These are phyloP conservation scores for Spilosoma lubricipeda DNA, from an alignment of 2,888 invertebrate species.

Conservation along the genomic window DNA sequence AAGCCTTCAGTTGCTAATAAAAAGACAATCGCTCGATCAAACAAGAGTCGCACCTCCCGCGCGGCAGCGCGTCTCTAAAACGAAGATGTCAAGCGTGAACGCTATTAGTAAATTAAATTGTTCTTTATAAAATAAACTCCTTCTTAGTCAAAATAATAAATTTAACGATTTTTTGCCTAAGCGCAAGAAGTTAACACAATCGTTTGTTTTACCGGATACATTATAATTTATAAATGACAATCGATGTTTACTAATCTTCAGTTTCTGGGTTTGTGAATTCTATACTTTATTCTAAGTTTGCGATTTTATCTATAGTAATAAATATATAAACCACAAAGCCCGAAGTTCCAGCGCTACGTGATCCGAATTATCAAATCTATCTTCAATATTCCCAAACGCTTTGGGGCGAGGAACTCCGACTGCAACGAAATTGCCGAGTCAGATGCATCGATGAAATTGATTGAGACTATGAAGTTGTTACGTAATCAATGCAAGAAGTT, in stretches of 20 bases:
- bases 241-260: neutral
- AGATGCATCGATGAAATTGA: conserved; percentile 71
- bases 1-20: conserved; percentile 67
- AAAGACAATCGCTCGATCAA: conserved; percentile 74
- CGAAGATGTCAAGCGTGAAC: conserved; percentile 33
- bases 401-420: conserved; percentile 46
- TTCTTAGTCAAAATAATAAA: neutral
- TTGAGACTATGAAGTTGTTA: conserved; percentile 73
- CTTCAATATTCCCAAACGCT: conserved; percentile 37
- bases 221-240: neutral
- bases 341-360: conserved; percentile 34
- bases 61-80: conserved; percentile 41
- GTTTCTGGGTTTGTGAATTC: neutral
- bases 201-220: neutral
- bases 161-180: neutral
- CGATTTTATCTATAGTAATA: conserved; percentile 6
- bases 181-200: neutral
- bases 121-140: neutral
- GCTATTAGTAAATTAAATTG: conserved; percentile 3
- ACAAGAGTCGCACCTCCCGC: conserved; percentile 60
- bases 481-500: conserved; percentile 67
- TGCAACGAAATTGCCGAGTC: conserved; percentile 67
- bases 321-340: conserved; percentile 40
- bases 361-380: conserved; percentile 45
- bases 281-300: neutral